Conservation (phyloP, 2,113 vertebrate species). For the Gopherus flavomarginatus region DNA sequence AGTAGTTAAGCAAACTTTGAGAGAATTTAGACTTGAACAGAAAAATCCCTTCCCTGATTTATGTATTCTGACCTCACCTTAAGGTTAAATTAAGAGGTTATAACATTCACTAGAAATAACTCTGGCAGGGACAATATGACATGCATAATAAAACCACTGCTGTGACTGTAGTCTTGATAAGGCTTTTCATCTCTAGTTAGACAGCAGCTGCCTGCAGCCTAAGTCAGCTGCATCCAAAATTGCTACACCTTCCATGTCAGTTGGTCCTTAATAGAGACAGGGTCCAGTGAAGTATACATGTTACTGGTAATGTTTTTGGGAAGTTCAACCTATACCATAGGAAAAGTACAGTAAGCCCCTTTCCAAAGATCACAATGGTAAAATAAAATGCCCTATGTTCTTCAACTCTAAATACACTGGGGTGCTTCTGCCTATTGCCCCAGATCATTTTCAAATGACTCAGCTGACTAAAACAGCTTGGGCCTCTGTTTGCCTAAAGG, state of each 20-base stretch:
- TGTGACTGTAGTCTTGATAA: not conserved
- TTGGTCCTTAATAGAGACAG: constrained; percentile 19
- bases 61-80: constrained; percentile 10
- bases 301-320: not conserved
- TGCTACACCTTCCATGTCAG: not conserved
- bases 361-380: not conserved
- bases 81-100: constrained; percentile 49
- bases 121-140: not conserved
- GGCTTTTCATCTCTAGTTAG: not conserved
- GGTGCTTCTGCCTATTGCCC: not conserved
- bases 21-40: not conserved
- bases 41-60: constrained; percentile 32
- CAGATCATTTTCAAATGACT: not conserved
- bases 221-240: not conserved
- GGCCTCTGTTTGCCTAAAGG: not conserved
- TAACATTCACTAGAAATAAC: constrained; percentile 13
- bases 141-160: not conserved
- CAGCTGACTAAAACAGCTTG: not conserved
- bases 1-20: not conserved
- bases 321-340: not conserved
- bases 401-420: not conserved
- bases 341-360: not conserved
- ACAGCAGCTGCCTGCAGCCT: not conserved
- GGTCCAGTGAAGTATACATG: not conserved
- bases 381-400: not conserved